Evolutionary conservation across 2,888 invertebrate genomes (phyloP).

Genomic region (Scaeva pyrastri): DNA sequence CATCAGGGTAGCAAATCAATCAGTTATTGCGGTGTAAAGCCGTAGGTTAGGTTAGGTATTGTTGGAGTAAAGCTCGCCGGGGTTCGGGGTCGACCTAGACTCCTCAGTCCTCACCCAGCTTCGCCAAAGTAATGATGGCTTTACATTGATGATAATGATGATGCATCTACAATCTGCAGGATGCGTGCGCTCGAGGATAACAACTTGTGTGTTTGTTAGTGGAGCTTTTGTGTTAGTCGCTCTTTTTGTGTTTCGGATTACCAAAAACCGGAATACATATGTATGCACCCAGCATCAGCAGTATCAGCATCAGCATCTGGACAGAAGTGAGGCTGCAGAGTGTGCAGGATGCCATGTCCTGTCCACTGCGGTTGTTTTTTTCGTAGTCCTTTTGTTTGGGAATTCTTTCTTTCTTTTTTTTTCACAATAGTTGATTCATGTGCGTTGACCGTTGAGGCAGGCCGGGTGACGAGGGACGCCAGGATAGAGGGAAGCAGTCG

Average conservation of each 20-base stretch:
- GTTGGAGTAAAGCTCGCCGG: too few species aligned
- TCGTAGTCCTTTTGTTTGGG: slow-evolving; percentile 23
- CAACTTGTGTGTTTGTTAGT: slow-evolving; percentile 29
- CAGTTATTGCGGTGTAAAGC: slow-evolving; percentile 73
- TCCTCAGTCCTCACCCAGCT: slow-evolving; percentile 3
- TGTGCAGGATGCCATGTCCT: slow-evolving; percentile 23
- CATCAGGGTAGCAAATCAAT: slow-evolving; percentile 68
- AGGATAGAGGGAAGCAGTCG: neutral
- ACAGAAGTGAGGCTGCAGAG: neutral
- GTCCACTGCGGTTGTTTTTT: slow-evolving; percentile 27
- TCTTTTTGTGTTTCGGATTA: slow-evolving; percentile 44
- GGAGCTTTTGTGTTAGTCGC: slow-evolving; percentile 1
- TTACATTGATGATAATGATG: slow-evolving; percentile 45
- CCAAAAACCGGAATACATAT: slow-evolving; percentile 53
- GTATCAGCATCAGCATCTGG: too few species aligned
- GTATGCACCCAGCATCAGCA: too few species aligned
- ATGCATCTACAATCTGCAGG: slow-evolving; percentile 12
- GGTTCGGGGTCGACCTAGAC: neutral
- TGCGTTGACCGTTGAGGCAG: slow-evolving; percentile 35
- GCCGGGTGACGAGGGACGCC: too few species aligned
- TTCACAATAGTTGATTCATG: slow-evolving; percentile 32
- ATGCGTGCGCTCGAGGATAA: slow-evolving; percentile 22
- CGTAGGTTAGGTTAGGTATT: neutral
- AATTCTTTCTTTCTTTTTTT: slow-evolving; percentile 32
- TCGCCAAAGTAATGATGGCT: slow-evolving; percentile 38